These are phyloP conservation scores for Archivesica marissinica DNA, from an alignment of 1,140 invertebrate species.

Conservation along the genomic window DNA sequence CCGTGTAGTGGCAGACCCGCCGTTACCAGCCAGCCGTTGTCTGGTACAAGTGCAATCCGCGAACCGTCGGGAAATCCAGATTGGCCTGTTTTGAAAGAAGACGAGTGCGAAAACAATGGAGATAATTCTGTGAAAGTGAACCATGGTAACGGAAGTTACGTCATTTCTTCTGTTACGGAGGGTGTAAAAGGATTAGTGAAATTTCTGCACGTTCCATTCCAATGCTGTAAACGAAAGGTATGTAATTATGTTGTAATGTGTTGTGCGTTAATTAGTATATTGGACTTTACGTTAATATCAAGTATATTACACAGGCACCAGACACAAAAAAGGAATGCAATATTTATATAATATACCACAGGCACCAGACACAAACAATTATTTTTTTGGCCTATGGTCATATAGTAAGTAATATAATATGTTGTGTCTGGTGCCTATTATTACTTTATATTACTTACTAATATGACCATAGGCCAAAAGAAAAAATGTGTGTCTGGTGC, in stretches of 20 bases:
- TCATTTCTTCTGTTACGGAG: background rate
- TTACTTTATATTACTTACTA: no score
- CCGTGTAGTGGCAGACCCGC: background rate
- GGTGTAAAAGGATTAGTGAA: constrained; percentile 36
- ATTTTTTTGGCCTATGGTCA: no score
- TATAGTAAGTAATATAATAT: no score
- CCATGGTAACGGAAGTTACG: background rate
- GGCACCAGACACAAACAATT: no score
- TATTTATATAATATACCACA: no score
- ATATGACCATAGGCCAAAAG: no score
- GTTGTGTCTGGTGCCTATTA: no score
- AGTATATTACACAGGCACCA: no score
- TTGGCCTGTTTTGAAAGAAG: constrained; percentile 25
- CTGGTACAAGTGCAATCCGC: background rate
- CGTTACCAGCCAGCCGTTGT: constrained; percentile 19
- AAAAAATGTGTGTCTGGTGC: no score
- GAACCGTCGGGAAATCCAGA: constrained; percentile 27
- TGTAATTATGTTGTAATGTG: background rate
- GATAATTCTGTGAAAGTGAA: background rate
- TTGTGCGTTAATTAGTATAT: no score
- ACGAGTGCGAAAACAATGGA: constrained; percentile 37
- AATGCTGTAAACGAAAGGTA: constrained; percentile 50
- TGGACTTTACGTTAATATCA: no score
- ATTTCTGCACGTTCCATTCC: constrained; percentile 34
- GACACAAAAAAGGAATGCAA: no score